Conservation (phyloP, 1,140 invertebrate genomes). For the Drosophila biarmipes region DNA sequence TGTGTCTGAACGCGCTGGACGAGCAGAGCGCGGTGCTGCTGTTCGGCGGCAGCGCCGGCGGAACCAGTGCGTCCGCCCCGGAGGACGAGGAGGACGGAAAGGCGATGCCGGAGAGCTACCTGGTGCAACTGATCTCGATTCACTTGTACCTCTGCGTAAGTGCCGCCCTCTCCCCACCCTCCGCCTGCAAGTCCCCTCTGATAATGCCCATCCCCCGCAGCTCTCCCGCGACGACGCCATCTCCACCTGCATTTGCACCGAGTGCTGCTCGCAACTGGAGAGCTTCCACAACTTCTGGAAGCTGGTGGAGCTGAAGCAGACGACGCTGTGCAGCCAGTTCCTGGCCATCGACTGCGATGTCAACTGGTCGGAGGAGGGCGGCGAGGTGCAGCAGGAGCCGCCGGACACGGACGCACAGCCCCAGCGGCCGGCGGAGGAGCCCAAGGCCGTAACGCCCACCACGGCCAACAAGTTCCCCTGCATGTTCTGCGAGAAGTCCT, state of each 20-base stretch:
- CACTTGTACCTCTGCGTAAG: constrained; percentile 80
- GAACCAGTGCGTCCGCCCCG: constrained; percentile 22
- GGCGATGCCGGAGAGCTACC: constrained; percentile 71
- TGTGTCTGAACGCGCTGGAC: constrained; percentile 68
- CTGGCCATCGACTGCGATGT: constrained; percentile 74
- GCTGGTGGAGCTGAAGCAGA: constrained; percentile 72
- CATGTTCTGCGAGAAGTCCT: constrained; percentile 76
- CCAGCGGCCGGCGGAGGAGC: constrained; percentile 25
- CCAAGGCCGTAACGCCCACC: constrained; percentile 18
- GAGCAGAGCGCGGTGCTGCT: constrained; percentile 65
- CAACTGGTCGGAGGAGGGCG: constrained; percentile 69
- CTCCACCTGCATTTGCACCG: constrained; percentile 70
- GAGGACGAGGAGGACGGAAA: constrained; percentile 43
- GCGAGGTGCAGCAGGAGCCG: constrained; percentile 12
- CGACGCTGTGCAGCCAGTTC: constrained; percentile 73
- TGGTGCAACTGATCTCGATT: constrained; percentile 77
- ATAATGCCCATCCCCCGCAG: constrained; percentile 21
- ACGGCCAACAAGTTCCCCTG: constrained; percentile 65
- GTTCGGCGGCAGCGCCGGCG: constrained; percentile 32
- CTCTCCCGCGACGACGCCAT: constrained; percentile 73
- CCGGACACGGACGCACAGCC: constrained; percentile 20
- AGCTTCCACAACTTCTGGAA: constrained; percentile 77
- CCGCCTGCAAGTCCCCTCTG: neutral
- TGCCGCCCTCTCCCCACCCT: neutral
- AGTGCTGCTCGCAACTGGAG: constrained; percentile 68